Base-by-base conservation (phyloP, 2,888 invertebrate genomes). In the Andrena marginata region DNA sequence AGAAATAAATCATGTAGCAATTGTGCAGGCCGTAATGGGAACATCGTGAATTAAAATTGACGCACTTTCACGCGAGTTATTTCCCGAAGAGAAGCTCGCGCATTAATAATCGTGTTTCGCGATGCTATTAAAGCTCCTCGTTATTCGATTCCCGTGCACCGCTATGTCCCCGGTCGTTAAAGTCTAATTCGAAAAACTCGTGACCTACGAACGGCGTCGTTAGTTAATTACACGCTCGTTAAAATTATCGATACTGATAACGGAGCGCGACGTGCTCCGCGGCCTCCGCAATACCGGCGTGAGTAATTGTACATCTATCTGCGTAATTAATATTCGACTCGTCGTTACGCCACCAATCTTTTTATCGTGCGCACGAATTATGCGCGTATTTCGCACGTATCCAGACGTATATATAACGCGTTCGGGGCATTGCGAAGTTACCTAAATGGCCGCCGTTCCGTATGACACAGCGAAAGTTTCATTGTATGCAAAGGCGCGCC, bases 271-370 rank as follows among this genome's bases (percentile, higher is more conserved):
- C 64, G 70, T 62, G 80, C 60, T 33, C 29, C 56, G 49, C 35
- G 10, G 51, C n/a, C 29, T 51, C n/a, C 29, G 59, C 60, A 63
- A 56, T 64, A 68, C 67, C 75, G n/a, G 65, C 62, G 54, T 68
- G 76, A 80, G 54, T 77, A 80, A 84, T 85, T 75, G 77, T 76
- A 74, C 56, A 78, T 82, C 77, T 80, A 76, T 82, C 76, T 31
- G 62, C 20, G 72, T 79, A 87, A 87, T 85, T 81, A 84, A 85
- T 87, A 87, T 84, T 80, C 83, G 63, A 29, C 75, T n/a, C 69
- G 33, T 56, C 72, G 67, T 23, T 62, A 48, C 26, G 16, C 49
- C 71, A 64, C 31, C 65, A 70, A 76, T 63, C 64, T 85, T 73
- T 75, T 78, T 56, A 56, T 56, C 56, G 68, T 59, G 56, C 13